Percentiles rank a stretch among this genome's conserved stretches.
Evolutionary conservation across 2,113 vertebrate genomes (phyloP).

Genomic region (Pelusios castaneus): DNA sequence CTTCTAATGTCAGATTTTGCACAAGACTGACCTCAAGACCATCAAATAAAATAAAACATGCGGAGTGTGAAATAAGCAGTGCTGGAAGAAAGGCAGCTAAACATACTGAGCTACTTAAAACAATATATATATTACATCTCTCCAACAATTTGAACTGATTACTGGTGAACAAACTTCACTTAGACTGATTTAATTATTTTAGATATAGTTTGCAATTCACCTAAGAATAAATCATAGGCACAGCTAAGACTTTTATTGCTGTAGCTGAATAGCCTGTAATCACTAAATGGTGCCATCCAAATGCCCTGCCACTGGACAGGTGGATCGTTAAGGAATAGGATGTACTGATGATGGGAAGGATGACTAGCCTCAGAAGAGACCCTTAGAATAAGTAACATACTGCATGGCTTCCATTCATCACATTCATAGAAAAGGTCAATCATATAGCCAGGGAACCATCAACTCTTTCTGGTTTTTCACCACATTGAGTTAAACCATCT

Average conservation of each 20-base stretch:
- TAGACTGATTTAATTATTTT: not conserved
- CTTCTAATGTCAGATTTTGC: not conserved
- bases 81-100: not conserved
- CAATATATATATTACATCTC: not conserved
- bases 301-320: not conserved
- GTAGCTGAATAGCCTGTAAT: not conserved
- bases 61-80: not conserved
- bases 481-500: not conserved
- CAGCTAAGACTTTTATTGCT: not conserved
- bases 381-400: not conserved
- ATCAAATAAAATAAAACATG: not conserved
- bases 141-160: not conserved
- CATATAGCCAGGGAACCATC: not conserved
- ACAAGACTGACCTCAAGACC: not conserved
- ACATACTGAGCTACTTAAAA: not conserved
- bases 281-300: not conserved
- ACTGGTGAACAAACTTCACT: not conserved
- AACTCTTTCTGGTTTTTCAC: not conserved
- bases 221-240: not conserved
- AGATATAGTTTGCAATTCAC: not conserved
- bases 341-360: not conserved
- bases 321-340: slow-evolving; percentile 7
- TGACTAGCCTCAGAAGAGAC: not conserved
- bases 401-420: not conserved
- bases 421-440: slow-evolving; percentile 1